Evolutionary conservation across 2,113 vertebrate species (phyloP), one percentile per base, ranked within the genome.

Genomic region (Anolis carolinensis): DNA sequence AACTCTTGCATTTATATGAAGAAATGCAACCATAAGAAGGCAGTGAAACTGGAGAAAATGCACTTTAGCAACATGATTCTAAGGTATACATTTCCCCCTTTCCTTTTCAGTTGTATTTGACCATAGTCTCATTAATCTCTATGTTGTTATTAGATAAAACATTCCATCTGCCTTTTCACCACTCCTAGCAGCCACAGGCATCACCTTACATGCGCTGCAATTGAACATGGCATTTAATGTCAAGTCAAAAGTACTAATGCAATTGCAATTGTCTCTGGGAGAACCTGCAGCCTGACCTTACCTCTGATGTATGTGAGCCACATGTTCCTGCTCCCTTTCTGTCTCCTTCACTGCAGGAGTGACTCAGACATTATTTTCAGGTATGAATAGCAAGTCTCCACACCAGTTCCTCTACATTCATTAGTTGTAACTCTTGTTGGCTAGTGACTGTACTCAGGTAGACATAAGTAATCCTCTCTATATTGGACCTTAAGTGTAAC

Each of bases 91-190:
- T 88, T 91, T 89, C 84, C 25, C 55, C 30, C 18, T 73, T 80
- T 77, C 63, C 18, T 67, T 92, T 94, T 93, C 77, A 90, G 5
- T 50, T 82, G 68, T 55, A 30, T 82, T 91, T 91, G 83, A 79
- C 7, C 83, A 91, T 80, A 84, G 27, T 89, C 82, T 82, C 62
- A 91, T 75, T 87, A 87, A 93, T 92, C 59, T 93, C 83, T 79
- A 23, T 21, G 81, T 20, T 92, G 85, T 93, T 94, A 94, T 95
- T 94, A 93, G 85, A 93, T 93, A 87, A 96, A 95, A 65, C 62
- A 91, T 32, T 90, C 44, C 81, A 7, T 83, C 86, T 90, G 62
- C 82, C 39, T 95, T 95, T 94, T 93, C 87, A 92, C 13, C 74
- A 84, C 82, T 93, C 50, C 52, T 88, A 82, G 30, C 39, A 89